A percentile compares a stretch with the other conserved stretches of the same genome.
Conservation (phyloP, 2,797 vertebrate species). For the Pseudochirops cupreus region DNA sequence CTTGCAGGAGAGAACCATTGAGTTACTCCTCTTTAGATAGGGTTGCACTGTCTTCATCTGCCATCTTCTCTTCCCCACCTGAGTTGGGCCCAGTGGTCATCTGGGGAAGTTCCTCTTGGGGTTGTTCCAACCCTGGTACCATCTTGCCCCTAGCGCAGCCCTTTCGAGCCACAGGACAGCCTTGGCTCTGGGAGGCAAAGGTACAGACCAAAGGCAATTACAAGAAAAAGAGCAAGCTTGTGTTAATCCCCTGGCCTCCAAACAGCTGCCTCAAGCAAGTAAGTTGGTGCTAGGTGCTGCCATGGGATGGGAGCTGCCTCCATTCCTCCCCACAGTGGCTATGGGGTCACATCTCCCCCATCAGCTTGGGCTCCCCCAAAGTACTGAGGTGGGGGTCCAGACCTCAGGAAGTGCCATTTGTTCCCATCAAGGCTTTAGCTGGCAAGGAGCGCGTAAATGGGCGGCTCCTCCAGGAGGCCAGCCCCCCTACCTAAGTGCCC, state of each 20-base stretch:
- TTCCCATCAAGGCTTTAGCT: slow-evolving; percentile 74
- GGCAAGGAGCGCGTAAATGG: slow-evolving; percentile 76
- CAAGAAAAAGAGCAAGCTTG: neutral
- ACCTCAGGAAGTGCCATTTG: slow-evolving; percentile 67
- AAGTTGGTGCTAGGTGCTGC: neutral
- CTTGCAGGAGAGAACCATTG: neutral
- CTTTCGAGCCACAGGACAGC: neutral
- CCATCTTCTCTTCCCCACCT: neutral
- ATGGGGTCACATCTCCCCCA: slow-evolving; percentile 62
- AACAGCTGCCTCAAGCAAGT: neutral
- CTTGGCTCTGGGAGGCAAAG: neutral
- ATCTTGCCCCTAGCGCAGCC: neutral
- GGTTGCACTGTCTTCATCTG: neutral
- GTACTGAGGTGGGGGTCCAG: slow-evolving; percentile 74
- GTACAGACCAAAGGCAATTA: neutral
- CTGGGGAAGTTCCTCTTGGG: neutral
- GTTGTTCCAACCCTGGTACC: neutral
- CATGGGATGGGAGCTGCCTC: slow-evolving; percentile 29
- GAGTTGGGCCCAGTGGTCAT: neutral
- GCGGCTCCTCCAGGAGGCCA: slow-evolving; percentile 70
- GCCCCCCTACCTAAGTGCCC: slow-evolving; percentile 66
- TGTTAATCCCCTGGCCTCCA: neutral
- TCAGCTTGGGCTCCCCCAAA: slow-evolving; percentile 59
- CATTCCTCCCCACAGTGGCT: slow-evolving; percentile 52
- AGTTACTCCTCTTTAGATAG: neutral